A percentile compares a stretch with the other conserved stretches of the same genome.
phyloP scores from a whole-genome alignment of 2,888 invertebrate species.

The Gibbula magus region DNA sequence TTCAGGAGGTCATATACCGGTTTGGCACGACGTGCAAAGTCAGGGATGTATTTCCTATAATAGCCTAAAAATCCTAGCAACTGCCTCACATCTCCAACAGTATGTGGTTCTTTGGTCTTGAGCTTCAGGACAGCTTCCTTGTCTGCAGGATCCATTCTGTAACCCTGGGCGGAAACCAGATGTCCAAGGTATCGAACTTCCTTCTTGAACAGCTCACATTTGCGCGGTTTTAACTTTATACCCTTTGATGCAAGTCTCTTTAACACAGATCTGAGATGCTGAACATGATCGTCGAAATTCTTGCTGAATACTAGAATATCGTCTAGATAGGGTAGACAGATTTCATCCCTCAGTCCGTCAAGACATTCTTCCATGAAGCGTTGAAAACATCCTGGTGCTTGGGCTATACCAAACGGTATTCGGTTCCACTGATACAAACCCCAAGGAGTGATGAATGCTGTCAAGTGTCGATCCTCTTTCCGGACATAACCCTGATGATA shows the following conservation, averaged over 20 bases:
- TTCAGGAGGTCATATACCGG: too few relatives aligned
- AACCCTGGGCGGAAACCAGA: constrained; percentile 36
- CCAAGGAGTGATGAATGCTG: constrained; percentile 21
- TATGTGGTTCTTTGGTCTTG: constrained; percentile 28
- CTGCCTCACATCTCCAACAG: constrained; percentile 39
- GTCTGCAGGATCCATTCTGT: constrained; percentile 38
- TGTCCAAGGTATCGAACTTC: constrained; percentile 44
- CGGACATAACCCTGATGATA: constrained; percentile 19
- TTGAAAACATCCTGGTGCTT: neutral
- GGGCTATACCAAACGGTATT: neutral
- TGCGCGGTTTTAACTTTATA: constrained; percentile 40
- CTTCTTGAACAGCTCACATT: constrained; percentile 42
- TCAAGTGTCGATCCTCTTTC: neutral
- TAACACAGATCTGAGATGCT: constrained; percentile 39
- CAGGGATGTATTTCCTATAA: constrained; percentile 38
- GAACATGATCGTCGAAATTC: constrained; percentile 37
- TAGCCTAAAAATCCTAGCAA: constrained; percentile 37
- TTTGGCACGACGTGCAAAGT: constrained; percentile 38
- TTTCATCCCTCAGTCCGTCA: neutral
- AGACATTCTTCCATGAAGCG: neutral
- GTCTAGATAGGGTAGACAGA: neutral
- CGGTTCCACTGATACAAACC: too few relatives aligned
- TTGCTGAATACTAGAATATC: neutral
- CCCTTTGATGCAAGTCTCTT: constrained; percentile 35
- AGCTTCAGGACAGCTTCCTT: constrained; percentile 32